phyloP scores from a whole-genome alignment of 2,113 vertebrate species.

The Colius striatus region DNA sequence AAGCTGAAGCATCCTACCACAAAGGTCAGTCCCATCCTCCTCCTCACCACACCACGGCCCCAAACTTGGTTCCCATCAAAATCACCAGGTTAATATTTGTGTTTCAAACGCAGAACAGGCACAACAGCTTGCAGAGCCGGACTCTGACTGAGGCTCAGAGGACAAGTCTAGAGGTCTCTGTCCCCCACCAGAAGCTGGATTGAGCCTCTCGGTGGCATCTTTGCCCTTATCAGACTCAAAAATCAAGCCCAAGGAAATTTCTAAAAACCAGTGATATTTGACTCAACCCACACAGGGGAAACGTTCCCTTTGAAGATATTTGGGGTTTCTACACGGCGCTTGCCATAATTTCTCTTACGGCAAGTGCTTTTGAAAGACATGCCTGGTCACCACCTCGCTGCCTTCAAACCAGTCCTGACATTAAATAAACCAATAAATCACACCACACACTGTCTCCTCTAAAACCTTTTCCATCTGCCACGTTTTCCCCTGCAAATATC shows the following conservation, averaged over 20 bases:
- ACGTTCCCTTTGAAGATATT: slow-evolving; percentile 61
- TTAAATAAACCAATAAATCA: slow-evolving; percentile 32
- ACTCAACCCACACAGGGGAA: slow-evolving; percentile 66
- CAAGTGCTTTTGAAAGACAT: background rate
- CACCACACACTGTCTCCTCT: background rate
- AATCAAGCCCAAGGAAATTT: slow-evolving; percentile 64
- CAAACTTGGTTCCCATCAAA: background rate
- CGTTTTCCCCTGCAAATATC: background rate
- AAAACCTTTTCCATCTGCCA: background rate
- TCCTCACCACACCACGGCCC: rapidly evolving
- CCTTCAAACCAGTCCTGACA: slow-evolving; percentile 18
- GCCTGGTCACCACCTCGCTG: background rate
- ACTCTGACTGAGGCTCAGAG: rapidly evolving
- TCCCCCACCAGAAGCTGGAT: background rate
- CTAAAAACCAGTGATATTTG: slow-evolving; percentile 66
- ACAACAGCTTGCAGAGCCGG: background rate
- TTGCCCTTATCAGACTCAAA: slow-evolving; percentile 20
- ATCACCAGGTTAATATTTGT: rapidly evolving
- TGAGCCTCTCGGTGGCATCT: background rate
- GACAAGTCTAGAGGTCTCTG: background rate
- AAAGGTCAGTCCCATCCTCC: background rate
- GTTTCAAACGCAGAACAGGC: background rate
- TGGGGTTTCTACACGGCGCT: background rate
- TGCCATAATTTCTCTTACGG: background rate
- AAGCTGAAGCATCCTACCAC: background rate